Evolutionary conservation across 2,888 invertebrate species (phyloP).

Genomic region (Aphidoletes aphidimyza): DNA sequence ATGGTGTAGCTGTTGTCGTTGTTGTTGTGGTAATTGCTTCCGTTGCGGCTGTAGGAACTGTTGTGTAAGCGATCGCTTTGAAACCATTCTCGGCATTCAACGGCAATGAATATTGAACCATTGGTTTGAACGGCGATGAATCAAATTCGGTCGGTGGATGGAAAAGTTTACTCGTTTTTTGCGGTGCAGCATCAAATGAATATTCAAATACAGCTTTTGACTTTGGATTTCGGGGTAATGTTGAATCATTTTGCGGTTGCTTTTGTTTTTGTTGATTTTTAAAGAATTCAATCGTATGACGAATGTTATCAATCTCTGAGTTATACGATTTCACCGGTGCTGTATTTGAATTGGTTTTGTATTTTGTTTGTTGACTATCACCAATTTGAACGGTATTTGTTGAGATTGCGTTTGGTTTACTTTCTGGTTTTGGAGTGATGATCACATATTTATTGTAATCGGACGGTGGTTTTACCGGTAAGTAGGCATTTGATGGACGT

Average conservation of each 20-base stretch:
- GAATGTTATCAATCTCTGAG: conserved; percentile 74
- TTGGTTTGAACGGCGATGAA: conserved; percentile 73
- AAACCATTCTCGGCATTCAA: conserved; percentile 64
- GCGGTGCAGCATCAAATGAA: conserved; percentile 73
- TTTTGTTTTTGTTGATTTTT: conserved; percentile 72
- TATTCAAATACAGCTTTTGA: conserved; percentile 75
- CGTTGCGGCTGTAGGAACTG: conserved; percentile 60
- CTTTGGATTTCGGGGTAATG: conserved; percentile 60
- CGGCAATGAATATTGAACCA: conserved; percentile 69
- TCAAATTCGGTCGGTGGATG: conserved; percentile 66
- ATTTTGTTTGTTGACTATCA: conserved; percentile 55
- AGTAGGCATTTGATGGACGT: conserved; percentile 56
- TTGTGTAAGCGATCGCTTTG: conserved; percentile 59
- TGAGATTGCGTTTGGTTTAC: conserved; percentile 62
- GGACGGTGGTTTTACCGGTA: conserved; percentile 55
- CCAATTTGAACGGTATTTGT: conserved; percentile 56
- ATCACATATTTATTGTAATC: conserved; percentile 62
- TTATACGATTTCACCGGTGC: conserved; percentile 70
- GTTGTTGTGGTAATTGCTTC: conserved; percentile 55
- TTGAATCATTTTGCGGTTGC: conserved; percentile 58
- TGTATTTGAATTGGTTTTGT: conserved; percentile 56
- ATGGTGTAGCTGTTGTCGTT: not conserved
- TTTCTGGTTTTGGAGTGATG: conserved; percentile 70
- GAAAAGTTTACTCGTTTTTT: conserved; percentile 53
- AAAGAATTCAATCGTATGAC: conserved; percentile 74